phyloP scores from a whole-genome alignment of 1,140 invertebrate genomes.

The Formica exsecta region DNA sequence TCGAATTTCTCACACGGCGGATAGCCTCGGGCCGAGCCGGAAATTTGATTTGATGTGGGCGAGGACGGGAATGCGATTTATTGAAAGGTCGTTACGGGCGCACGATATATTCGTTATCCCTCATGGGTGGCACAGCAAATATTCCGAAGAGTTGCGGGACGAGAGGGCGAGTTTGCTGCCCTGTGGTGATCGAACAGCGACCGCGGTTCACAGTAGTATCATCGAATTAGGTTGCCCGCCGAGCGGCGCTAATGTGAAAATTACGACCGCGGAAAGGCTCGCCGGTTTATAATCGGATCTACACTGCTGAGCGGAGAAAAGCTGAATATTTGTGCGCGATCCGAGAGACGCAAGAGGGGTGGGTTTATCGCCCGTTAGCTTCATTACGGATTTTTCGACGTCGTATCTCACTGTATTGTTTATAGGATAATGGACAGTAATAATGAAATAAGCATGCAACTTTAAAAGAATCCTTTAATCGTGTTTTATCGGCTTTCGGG shows the following conservation, averaged over 20 bases:
- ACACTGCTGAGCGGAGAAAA: slow-evolving; percentile 39
- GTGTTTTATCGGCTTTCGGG: not conserved
- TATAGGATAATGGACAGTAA: slow-evolving; percentile 51
- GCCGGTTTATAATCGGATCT: slow-evolving; percentile 68
- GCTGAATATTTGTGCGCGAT: slow-evolving; percentile 56
- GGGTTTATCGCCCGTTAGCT: slow-evolving; percentile 61
- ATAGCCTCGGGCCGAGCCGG: slow-evolving; percentile 25
- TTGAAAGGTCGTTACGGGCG: slow-evolving; percentile 63
- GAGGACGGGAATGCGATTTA: slow-evolving; percentile 66
- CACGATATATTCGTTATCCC: slow-evolving; percentile 53
- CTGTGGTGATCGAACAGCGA: slow-evolving; percentile 35
- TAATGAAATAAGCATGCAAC: slow-evolving; percentile 41
- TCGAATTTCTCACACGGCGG: slow-evolving; percentile 52
- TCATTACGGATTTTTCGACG: slow-evolving; percentile 49
- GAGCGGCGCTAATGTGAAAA: slow-evolving; percentile 69
- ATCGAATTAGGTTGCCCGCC: slow-evolving; percentile 68
- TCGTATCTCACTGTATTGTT: slow-evolving; percentile 38
- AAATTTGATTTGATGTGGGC: slow-evolving; percentile 66
- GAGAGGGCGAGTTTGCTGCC: slow-evolving; percentile 21
- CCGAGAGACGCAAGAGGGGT: slow-evolving; percentile 6
- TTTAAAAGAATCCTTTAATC: slow-evolving; percentile 37
- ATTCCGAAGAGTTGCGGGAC: slow-evolving; percentile 60
- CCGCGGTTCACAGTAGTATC: slow-evolving; percentile 28
- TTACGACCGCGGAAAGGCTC: slow-evolving; percentile 67
- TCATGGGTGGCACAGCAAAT: slow-evolving; percentile 45